Conservation (phyloP, 1,140 invertebrate species). For the Goniozus legneri region DNA sequence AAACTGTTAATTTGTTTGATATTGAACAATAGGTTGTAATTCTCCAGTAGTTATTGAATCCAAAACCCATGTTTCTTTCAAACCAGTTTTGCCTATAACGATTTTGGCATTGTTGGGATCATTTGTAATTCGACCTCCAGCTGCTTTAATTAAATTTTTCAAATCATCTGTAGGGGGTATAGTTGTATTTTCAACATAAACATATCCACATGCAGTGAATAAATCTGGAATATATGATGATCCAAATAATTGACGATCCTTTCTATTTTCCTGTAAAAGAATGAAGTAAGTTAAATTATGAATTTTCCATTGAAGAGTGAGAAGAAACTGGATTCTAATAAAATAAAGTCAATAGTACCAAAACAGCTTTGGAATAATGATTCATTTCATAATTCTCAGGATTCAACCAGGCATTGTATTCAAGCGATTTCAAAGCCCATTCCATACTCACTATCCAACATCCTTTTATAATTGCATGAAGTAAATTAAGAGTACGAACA, state of each 20-base stretch:
- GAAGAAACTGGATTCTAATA: too few relatives aligned
- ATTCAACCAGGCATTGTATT: constrained; percentile 39
- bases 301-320: too few relatives aligned
- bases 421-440: constrained; percentile 46
- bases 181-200: constrained; percentile 39
- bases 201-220: constrained; percentile 41
- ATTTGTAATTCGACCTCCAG: constrained; percentile 42
- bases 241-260: constrained; percentile 45
- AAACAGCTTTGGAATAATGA: constrained; percentile 47
- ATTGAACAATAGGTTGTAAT: constrained; percentile 34
- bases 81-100: constrained; percentile 32
- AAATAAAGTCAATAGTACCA: constrained; percentile 23
- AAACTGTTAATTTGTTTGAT: constrained; percentile 12
- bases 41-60: constrained; percentile 48
- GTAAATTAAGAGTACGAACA: constrained; percentile 49
- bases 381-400: constrained; percentile 42
- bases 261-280: constrained; percentile 45
- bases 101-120: constrained; percentile 35
- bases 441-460: constrained; percentile 50
- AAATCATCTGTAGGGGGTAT: constrained; percentile 31
- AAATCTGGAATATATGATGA: constrained; percentile 42
- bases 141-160: constrained; percentile 46
- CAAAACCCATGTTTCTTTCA: constrained; percentile 46
- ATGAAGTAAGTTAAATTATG: too few relatives aligned
- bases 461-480: constrained; percentile 51